Evolutionary conservation across 1,140 invertebrate genomes (phyloP).

Genomic region (Ceratina japonica): DNA sequence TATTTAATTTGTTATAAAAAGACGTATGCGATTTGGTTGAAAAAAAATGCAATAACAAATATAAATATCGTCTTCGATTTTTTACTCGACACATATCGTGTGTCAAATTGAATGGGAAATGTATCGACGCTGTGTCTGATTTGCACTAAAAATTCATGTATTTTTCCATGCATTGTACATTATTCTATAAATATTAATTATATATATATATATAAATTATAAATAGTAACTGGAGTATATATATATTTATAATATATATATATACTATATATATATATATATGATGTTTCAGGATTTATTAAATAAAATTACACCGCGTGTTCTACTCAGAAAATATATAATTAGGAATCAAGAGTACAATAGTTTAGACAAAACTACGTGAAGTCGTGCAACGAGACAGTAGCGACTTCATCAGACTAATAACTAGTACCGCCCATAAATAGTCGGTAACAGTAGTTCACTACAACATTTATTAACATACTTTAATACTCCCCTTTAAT

Average conservation of each 20-base stretch:
- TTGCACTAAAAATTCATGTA: slow-evolving; percentile 75
- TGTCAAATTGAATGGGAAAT: slow-evolving; percentile 46
- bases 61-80: slow-evolving; percentile 58
- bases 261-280: background rate
- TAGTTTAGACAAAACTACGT: no score
- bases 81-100: slow-evolving; percentile 44
- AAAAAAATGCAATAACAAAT: slow-evolving; percentile 56
- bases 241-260: no score
- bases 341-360: slow-evolving; percentile 53
- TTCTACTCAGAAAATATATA: slow-evolving; percentile 71
- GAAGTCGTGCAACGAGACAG: no score
- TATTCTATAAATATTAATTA: slow-evolving; percentile 74
- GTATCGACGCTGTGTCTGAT: slow-evolving; percentile 68
- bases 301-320: slow-evolving; percentile 68
- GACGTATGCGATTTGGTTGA: slow-evolving; percentile 43
- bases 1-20: slow-evolving; percentile 47
- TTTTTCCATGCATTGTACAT: slow-evolving; percentile 78
- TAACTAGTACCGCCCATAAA: no score
- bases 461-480: no score
- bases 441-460: no score
- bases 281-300: slow-evolving; percentile 62
- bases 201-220: slow-evolving; percentile 69
- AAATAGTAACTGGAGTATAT: slow-evolving; percentile 62
- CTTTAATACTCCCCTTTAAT: no score
- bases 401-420: no score